Percentiles rank a stretch among this genome's conserved stretches.
Evolutionary conservation across 2,888 invertebrate species (phyloP).

Genomic region (Ischnus inquisitorius): DNA sequence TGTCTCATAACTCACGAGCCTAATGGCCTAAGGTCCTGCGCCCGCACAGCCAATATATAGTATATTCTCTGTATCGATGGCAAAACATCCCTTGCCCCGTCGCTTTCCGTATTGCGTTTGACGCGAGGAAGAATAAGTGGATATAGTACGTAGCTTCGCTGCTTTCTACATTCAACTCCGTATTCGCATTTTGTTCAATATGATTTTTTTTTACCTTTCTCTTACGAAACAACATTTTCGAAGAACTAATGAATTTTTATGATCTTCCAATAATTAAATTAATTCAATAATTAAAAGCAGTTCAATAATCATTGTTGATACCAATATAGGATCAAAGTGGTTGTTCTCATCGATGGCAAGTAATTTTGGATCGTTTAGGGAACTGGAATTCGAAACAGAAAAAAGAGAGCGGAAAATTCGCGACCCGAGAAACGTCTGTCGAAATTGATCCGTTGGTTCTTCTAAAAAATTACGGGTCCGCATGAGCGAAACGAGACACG

Average conservation of each 20-base stretch:
- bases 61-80: conserved; percentile 54
- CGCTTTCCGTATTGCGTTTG: conserved; percentile 80
- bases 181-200: conserved; percentile 19
- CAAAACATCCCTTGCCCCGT: conserved; percentile 54
- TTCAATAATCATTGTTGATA: no score
- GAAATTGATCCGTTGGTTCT: not conserved
- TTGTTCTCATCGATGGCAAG: no score
- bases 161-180: conserved; percentile 23
- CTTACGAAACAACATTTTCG: no score
- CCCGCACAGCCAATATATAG: conserved; percentile 62
- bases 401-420: not conserved
- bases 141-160: conserved; percentile 43
- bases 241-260: not conserved
- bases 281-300: no score
- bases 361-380: no score
- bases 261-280: no score
- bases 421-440: not conserved
- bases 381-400: not conserved
- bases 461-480: conserved; percentile 22
- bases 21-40: conserved; percentile 80
- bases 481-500: conserved; percentile 32
- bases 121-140: conserved; percentile 77
- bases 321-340: no score
- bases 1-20: conserved; percentile 84
- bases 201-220: conserved; percentile 15